These are phyloP conservation scores for Chymomyza costata DNA, from an alignment of 1,140 invertebrate genomes.

Conservation along the genomic window DNA sequence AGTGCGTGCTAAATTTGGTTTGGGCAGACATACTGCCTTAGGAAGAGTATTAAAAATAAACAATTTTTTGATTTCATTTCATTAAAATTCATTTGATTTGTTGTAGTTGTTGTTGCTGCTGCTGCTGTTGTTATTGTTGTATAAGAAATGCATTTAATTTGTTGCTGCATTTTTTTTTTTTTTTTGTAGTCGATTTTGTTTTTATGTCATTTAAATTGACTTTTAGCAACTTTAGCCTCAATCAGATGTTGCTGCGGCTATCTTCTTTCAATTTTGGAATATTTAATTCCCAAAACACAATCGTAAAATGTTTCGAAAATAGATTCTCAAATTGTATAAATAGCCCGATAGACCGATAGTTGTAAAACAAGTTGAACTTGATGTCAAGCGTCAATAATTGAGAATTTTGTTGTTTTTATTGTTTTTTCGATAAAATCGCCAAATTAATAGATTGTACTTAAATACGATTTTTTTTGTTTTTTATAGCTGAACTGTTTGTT, in stretches of 20 bases:
- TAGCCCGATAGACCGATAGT: slow-evolving; percentile 1
- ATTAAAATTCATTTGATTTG: slow-evolving; percentile 63
- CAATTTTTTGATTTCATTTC: slow-evolving; percentile 55
- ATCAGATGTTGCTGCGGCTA: too few species aligned
- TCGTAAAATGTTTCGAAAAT: slow-evolving; percentile 39
- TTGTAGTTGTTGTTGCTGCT: background rate
- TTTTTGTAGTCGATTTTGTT: slow-evolving; percentile 51
- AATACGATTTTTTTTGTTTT: too few species aligned
- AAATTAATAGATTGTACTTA: slow-evolving; percentile 49
- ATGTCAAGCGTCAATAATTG: slow-evolving; percentile 23
- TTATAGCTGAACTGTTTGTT: too few species aligned
- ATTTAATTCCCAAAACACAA: too few species aligned
- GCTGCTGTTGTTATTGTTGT: too few species aligned
- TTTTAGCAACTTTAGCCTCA: slow-evolving; percentile 55
- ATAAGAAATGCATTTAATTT: slow-evolving; percentile 23
- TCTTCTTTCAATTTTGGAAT: too few species aligned
- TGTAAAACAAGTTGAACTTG: slow-evolving; percentile 40
- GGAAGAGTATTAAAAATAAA: background rate
- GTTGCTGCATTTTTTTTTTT: slow-evolving; percentile 11
- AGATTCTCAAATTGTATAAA: slow-evolving; percentile 16
- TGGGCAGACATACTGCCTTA: too few species aligned
- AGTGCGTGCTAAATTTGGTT: too few species aligned
- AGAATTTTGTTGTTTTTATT: slow-evolving; percentile 34
- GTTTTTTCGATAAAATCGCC: slow-evolving; percentile 44
- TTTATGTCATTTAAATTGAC: slow-evolving; percentile 70